Evolutionary conservation across 2,113 vertebrate genomes (phyloP).

Genomic region (Ammospiza nelsoni): DNA sequence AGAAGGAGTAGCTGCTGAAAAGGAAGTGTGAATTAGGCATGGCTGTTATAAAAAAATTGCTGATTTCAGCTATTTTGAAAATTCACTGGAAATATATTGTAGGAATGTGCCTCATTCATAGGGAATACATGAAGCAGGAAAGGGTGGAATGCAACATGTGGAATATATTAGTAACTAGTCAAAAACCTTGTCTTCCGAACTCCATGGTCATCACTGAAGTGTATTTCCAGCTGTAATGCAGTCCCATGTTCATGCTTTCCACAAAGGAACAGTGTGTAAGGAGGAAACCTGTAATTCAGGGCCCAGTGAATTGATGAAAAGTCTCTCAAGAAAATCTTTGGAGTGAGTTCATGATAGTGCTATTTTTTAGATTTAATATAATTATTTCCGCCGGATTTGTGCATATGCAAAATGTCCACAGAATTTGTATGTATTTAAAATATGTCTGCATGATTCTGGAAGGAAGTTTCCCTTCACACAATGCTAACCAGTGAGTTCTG

Average conservation of each 20-base stretch:
- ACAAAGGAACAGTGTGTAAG: not conserved
- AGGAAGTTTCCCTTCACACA: not conserved
- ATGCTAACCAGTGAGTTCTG: slow-evolving; percentile 30
- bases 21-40: not conserved
- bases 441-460: not conserved
- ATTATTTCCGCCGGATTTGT: not conserved
- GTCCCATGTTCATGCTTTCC: not conserved
- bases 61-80: not conserved
- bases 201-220: not conserved
- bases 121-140: not conserved
- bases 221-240: not conserved
- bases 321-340: not conserved
- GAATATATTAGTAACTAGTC: not conserved
- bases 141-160: not conserved
- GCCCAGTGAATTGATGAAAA: not conserved
- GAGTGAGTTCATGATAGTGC: not conserved
- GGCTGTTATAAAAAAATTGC: not conserved
- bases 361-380: not conserved
- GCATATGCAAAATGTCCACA: not conserved
- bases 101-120: not conserved
- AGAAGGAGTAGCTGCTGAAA: not conserved
- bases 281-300: not conserved
- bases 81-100: not conserved
- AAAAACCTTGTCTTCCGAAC: not conserved
- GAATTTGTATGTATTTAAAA: not conserved